Evolutionary conservation across 2,888 invertebrate genomes (phyloP).

Genomic region (Drosophila sordidula): DNA sequence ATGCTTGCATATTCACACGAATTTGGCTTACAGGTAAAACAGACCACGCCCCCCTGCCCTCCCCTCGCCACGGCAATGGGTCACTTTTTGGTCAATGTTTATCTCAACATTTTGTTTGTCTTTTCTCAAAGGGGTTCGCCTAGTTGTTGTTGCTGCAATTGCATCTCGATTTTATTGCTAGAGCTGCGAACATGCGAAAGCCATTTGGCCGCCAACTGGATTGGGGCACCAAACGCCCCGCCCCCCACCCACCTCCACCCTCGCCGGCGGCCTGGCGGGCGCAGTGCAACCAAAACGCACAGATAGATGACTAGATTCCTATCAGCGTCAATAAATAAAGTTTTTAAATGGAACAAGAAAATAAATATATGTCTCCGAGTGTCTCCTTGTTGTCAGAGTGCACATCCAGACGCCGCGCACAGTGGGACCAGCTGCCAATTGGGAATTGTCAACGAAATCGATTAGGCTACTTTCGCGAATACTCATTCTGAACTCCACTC

Average conservation of each 20-base stretch:
- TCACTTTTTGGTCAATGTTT: conserved; percentile 59
- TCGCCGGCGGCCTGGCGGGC: conserved; percentile 3
- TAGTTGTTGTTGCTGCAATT: conserved; percentile 37
- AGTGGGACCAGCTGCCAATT: conserved; percentile 11
- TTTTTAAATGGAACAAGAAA: conserved; percentile 78
- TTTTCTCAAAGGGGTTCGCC: conserved; percentile 33
- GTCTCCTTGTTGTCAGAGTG: conserved; percentile 65
- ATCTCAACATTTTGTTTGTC: conserved; percentile 64
- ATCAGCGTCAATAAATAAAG: conserved; percentile 80
- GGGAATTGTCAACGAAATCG: too few species aligned
- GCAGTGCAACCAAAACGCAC: conserved; percentile 58
- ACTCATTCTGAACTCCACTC: not conserved
- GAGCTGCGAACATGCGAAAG: conserved; percentile 59
- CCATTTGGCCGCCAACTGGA: conserved; percentile 21
- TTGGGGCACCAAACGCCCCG: not conserved
- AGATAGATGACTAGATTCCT: conserved; percentile 79
- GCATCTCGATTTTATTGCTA: conserved; percentile 72
- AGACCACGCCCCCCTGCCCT: not conserved
- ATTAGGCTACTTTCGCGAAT: not conserved
- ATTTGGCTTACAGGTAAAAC: conserved; percentile 19
- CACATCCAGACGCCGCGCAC: conserved; percentile 34
- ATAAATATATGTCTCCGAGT: conserved; percentile 69
- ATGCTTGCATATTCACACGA: conserved; percentile 38
- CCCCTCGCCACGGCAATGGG: conserved; percentile 10
- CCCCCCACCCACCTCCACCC: not conserved